Percentiles rank a stretch among this genome's conserved stretches.
These are phyloP conservation scores for Tenthredo distinguenda DNA, from an alignment of 2,888 invertebrate species.

Conservation along the genomic window DNA sequence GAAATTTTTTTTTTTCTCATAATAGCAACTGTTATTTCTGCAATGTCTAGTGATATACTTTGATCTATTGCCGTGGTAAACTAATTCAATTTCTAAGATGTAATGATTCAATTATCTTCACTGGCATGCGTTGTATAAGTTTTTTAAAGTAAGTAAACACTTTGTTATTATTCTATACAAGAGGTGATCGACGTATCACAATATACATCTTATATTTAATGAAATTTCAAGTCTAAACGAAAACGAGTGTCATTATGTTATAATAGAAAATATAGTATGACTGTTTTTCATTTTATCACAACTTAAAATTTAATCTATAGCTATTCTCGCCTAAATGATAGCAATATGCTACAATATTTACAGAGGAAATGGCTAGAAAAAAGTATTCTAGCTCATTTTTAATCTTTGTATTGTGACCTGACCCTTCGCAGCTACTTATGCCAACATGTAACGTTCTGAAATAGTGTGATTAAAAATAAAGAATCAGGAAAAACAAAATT, in stretches of 20 bases:
- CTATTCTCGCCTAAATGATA: slow-evolving; percentile 56
- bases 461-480: slow-evolving; percentile 8
- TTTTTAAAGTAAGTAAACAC: not conserved
- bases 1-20: slow-evolving; percentile 56
- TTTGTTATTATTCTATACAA: slow-evolving; percentile 65
- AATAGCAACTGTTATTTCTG: slow-evolving; percentile 63
- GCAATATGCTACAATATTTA: slow-evolving; percentile 70
- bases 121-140: not conserved
- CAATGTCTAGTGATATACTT: slow-evolving; percentile 66
- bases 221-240: slow-evolving; percentile 45
- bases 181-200: slow-evolving; percentile 69
- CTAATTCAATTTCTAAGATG: slow-evolving; percentile 19
- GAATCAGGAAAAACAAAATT: not conserved
- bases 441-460: not conserved
- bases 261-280: slow-evolving; percentile 52
- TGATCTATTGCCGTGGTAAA: slow-evolving; percentile 46
- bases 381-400: slow-evolving; percentile 13
- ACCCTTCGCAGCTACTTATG: not conserved
- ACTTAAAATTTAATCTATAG: slow-evolving; percentile 54
- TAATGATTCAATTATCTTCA: slow-evolving; percentile 57
- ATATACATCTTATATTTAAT: slow-evolving; percentile 66
- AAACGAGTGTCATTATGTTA: slow-evolving; percentile 40
- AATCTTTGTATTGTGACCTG: slow-evolving; percentile 35
- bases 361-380: slow-evolving; percentile 56
- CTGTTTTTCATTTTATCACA: slow-evolving; percentile 52